These are phyloP conservation scores for Litocranius walleri DNA, from an alignment of 2,113 vertebrate species.

Conservation along the genomic window DNA sequence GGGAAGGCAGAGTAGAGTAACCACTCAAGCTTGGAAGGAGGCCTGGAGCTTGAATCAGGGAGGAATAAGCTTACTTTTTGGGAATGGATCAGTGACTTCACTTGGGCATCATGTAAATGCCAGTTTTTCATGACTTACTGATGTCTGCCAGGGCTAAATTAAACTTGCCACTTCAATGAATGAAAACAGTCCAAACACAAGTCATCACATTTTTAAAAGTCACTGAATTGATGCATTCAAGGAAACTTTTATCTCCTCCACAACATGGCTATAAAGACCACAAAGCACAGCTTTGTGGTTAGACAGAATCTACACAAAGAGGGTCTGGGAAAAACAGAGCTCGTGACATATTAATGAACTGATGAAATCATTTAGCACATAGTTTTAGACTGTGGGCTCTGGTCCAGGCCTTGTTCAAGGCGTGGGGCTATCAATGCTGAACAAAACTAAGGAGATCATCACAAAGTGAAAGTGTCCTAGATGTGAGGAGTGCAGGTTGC, in stretches of 20 bases:
- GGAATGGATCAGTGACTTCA: neutral
- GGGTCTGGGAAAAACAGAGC: neutral
- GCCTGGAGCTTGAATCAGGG: neutral
- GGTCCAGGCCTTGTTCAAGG: neutral
- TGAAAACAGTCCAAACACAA: neutral
- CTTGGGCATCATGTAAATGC: neutral
- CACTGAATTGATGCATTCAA: neutral
- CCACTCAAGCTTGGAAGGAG: neutral
- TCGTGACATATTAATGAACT: neutral
- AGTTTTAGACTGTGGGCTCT: neutral
- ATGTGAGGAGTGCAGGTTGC: rapidly evolving
- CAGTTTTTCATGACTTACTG: neutral
- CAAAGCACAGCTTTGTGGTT: neutral
- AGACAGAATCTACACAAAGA: neutral
- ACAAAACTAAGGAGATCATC: neutral
- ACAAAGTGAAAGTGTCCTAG: rapidly evolving
- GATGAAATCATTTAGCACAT: neutral
- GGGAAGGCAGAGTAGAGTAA: neutral
- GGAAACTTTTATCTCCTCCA: neutral
- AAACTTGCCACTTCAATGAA: neutral
- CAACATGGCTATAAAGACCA: neutral
- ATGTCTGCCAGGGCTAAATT: neutral
- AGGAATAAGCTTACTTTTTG: neutral
- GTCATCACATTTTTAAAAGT: neutral
- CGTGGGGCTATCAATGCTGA: rapidly evolving